Evolutionary conservation across 2,888 invertebrate species (phyloP).

Genomic region (Apeira syringaria): DNA sequence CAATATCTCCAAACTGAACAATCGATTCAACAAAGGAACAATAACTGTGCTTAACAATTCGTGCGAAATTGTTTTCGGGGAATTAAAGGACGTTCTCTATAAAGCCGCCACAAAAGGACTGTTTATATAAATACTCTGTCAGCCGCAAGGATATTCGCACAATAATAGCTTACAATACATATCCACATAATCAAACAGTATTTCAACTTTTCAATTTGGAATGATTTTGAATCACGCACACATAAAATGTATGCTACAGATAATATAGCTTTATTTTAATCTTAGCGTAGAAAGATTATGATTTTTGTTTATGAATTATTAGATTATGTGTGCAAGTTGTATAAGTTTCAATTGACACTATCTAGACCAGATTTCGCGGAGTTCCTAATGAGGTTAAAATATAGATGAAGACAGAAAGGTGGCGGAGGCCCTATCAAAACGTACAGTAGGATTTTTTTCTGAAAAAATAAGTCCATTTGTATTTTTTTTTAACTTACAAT

Average conservation of each 20-base stretch:
- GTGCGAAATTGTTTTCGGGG: slow-evolving; percentile 60
- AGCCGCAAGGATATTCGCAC: slow-evolving; percentile 60
- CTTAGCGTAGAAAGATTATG: too few relatives aligned
- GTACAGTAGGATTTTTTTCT: too few relatives aligned
- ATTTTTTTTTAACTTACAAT: too few relatives aligned
- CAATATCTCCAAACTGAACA: slow-evolving; percentile 17
- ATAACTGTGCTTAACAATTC: slow-evolving; percentile 44
- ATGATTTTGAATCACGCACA: not conserved
- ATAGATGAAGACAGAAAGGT: too few relatives aligned
- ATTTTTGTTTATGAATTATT: too few relatives aligned
- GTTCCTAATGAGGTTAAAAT: too few relatives aligned
- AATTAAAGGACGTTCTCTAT: slow-evolving; percentile 60
- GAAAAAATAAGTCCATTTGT: too few relatives aligned
- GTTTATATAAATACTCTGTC: slow-evolving; percentile 60
- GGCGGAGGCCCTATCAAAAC: too few relatives aligned
- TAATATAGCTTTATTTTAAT: too few relatives aligned
- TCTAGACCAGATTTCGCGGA: too few relatives aligned
- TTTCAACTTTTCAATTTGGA: not conserved
- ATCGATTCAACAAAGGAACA: slow-evolving; percentile 33
- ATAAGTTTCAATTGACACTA: too few relatives aligned
- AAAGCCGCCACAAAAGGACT: slow-evolving; percentile 54
- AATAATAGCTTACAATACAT: slow-evolving; percentile 52
- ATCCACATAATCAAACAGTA: slow-evolving; percentile 6
- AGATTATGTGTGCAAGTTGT: too few relatives aligned
- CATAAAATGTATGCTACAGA: not conserved